Base-by-base conservation (phyloP, 2,888 invertebrate species). In the Perizoma affinitatum region DNA sequence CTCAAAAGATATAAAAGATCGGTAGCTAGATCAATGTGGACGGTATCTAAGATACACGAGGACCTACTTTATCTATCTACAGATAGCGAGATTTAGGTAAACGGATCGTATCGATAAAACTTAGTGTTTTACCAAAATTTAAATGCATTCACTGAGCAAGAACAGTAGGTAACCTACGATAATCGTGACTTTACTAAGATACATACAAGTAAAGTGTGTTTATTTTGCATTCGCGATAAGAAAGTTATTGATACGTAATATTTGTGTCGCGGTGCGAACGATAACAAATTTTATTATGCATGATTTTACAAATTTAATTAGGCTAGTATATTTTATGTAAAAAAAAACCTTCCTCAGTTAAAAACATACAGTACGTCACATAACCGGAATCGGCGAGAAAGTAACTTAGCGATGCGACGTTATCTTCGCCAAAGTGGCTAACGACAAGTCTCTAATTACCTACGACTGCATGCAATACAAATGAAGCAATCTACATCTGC, bases 51-150 rank as follows among this genome's bases (percentile, higher is more conserved):
- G 41, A 22, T 22, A 46, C 46, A 11, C 5, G 40, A 56, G 34
- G 4, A 42, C 34, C 5, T 2, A 33, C 35, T 5, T 22, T 52
- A 53, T 52, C 47, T 34, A 41, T 2, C 35, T 45, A 51, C 52
- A 58, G 34, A 34, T 48, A 53, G 44, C 48, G n/a, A 53, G 58
- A 58, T 58, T 53, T 52, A 36, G 51, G 47, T 48, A 38, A 53
- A 34, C 48, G 41, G 58, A 36, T 10, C 35, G 46, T 47, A 45
- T 40, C 6, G 9, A 4, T 58, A 42, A 58, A 36, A 47, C 41
- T 52, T 35, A 34, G 35, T 22, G 8, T 41, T 33, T 41, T 33
- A 41, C 47, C 41, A 41, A 43, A 48, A 45, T 45, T 50, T 38
- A 6, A 35, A 10, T 41, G 45, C 56, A 40, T 50, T 56, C 6